phyloP scores from a whole-genome alignment of 1,140 invertebrate genomes.

The Drosophila kanapiae region DNA sequence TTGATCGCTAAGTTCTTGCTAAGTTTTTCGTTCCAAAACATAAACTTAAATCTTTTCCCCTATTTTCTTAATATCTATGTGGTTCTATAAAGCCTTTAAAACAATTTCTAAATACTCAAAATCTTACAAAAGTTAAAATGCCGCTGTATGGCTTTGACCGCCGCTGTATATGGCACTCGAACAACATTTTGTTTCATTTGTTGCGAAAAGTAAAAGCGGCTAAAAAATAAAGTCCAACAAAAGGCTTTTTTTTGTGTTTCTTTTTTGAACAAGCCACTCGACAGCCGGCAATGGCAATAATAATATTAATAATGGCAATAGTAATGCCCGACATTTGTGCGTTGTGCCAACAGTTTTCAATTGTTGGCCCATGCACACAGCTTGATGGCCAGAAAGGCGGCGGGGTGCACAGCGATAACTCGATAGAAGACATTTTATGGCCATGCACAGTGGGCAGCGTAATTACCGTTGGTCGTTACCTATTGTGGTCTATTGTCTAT shows the following conservation, averaged over 20 bases:
- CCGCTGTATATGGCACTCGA: constrained; percentile 8
- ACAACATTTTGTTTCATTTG: constrained; percentile 29
- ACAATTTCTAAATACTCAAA: neutral
- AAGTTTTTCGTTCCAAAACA: too few species aligned
- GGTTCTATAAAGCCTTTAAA: too few species aligned
- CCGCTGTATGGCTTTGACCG: neutral
- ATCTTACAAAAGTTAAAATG: neutral
- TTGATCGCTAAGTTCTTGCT: too few species aligned
- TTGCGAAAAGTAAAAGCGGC: constrained; percentile 60
- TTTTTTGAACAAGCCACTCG: constrained; percentile 32
- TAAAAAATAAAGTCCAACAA: constrained; percentile 43
- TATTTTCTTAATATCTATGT: too few species aligned
- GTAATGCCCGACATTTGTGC: constrained; percentile 41
- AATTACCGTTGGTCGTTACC: constrained; percentile 48
- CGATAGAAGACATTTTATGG: constrained; percentile 57
- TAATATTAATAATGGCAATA: constrained; percentile 38
- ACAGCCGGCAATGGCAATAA: constrained; percentile 39
- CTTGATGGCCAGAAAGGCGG: constrained; percentile 1
- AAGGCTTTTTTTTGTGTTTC: constrained; percentile 20
- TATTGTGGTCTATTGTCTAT: constrained; percentile 54
- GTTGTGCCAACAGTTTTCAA: constrained; percentile 61
- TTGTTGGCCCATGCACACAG: constrained; percentile 40
- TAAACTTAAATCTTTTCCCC: too few species aligned
- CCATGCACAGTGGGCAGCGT: constrained; percentile 59
- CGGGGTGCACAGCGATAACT: constrained; percentile 20